Evolutionary conservation across 2,797 vertebrate species (phyloP).

Genomic region (Xenopus petersii): DNA sequence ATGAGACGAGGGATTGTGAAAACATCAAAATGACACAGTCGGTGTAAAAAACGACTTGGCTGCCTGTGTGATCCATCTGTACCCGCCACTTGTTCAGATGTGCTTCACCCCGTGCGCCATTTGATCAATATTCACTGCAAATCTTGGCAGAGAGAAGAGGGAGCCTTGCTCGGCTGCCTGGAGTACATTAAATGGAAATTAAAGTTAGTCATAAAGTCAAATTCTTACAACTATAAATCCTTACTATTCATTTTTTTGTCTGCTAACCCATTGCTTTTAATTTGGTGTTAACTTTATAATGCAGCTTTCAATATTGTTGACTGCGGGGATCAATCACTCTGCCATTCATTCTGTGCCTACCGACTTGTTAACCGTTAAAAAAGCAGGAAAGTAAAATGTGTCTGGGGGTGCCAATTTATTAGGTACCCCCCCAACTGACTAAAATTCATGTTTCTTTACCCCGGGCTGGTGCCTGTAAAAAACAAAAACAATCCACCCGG

Average conservation of each 20-base stretch:
- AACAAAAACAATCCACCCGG: no score
- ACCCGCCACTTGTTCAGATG: constrained; percentile 9
- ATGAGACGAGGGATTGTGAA: constrained; percentile 36
- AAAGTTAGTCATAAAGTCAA: constrained; percentile 1
- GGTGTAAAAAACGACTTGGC: constrained; percentile 36
- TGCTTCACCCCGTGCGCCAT: constrained; percentile 29
- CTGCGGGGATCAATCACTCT: no score
- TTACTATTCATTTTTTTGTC: not conserved
- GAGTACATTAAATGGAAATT: constrained; percentile 1
- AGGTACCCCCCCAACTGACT: no score
- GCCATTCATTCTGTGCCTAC: no score
- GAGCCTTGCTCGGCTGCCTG: constrained; percentile 23
- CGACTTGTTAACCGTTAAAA: no score
- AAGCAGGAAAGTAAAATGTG: no score
- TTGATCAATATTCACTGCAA: constrained; percentile 46
- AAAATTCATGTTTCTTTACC: no score
- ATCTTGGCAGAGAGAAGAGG: constrained; percentile 36
- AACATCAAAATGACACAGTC: constrained; percentile 47
- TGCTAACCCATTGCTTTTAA: not conserved
- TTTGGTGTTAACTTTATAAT: not conserved
- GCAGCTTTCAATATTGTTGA: no score
- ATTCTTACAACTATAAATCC: not conserved
- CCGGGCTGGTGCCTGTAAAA: no score
- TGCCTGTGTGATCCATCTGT: constrained; percentile 9
- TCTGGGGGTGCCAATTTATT: no score